Percentiles rank a stretch among this genome's conserved stretches.
These are phyloP conservation scores for Synanceia verrucosa DNA, from an alignment of 2,797 vertebrate species.

Conservation along the genomic window DNA sequence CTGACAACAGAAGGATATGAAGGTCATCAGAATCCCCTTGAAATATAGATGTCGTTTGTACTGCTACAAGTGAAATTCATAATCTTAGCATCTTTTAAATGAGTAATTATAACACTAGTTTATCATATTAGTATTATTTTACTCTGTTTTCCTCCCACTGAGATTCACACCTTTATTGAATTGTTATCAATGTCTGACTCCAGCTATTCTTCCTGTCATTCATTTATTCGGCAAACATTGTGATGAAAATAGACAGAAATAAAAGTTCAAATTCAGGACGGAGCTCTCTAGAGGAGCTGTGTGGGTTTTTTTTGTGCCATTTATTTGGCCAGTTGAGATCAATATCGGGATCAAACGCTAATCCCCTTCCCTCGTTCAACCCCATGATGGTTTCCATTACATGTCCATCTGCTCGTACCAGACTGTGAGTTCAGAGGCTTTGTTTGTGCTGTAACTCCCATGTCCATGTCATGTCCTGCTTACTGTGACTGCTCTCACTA, in stretches of 20 bases:
- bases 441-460: conserved; percentile 7
- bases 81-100: background rate
- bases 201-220: background rate
- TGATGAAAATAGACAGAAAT: background rate
- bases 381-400: conserved; percentile 56
- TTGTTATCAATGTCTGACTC: background rate
- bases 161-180: background rate
- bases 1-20: background rate
- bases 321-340: conserved; percentile 52
- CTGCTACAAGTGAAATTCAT: background rate
- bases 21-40: background rate
- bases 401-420: conserved; percentile 51
- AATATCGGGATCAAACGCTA: conserved; percentile 57
- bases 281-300: conserved; percentile 9
- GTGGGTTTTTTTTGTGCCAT: conserved; percentile 25
- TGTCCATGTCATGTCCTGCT: conserved; percentile 42
- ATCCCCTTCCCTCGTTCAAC: conserved; percentile 40
- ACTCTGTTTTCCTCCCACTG: background rate
- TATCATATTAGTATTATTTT: too few species aligned
- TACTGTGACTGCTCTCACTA: conserved; percentile 52
- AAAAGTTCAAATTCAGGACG: conserved; percentile 22
- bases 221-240: background rate
- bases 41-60: background rate
- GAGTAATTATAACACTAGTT: background rate
- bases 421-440: conserved; percentile 9